phyloP scores from a whole-genome alignment of 2,888 invertebrate genomes.

The Drosophila cyrtoloma region DNA sequence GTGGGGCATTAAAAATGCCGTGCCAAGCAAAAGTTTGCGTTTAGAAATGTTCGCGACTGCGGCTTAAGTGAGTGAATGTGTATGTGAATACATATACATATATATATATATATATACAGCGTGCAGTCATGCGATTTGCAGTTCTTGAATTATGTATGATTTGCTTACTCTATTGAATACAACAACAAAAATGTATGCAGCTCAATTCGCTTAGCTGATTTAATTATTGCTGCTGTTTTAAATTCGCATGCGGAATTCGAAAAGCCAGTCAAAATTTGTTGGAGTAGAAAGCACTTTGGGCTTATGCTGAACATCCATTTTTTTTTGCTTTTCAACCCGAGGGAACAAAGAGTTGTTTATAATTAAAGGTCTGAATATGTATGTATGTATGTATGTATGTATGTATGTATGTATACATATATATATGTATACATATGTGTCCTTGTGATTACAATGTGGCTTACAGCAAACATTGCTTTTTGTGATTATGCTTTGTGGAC shows the following conservation, averaged over 20 bases:
- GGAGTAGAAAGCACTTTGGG: not conserved
- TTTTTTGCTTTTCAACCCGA: not conserved
- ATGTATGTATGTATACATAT: not conserved
- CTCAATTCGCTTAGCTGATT: not conserved
- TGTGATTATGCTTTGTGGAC: not conserved
- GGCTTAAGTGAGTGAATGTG: conserved; percentile 14
- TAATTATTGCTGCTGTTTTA: not conserved
- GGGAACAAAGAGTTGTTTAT: not conserved
- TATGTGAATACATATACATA: not conserved
- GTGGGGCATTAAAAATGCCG: conserved; percentile 64
- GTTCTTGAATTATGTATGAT: conserved; percentile 12
- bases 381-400: not conserved
- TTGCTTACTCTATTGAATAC: not conserved
- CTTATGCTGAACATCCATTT: not conserved
- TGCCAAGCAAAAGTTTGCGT: conserved; percentile 69
- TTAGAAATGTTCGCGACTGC: conserved; percentile 61
- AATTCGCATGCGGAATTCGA: not conserved
- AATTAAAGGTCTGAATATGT: not conserved
- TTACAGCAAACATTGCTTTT: not conserved
- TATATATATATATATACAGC: not conserved
- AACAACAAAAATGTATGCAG: not conserved
- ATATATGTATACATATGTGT: not conserved
- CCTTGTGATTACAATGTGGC: not conserved
- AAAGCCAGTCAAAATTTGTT: not conserved
- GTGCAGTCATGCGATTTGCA: not conserved